Evolutionary conservation across 2,113 vertebrate species (phyloP).

Genomic region (Cyanocitta stelleri): DNA sequence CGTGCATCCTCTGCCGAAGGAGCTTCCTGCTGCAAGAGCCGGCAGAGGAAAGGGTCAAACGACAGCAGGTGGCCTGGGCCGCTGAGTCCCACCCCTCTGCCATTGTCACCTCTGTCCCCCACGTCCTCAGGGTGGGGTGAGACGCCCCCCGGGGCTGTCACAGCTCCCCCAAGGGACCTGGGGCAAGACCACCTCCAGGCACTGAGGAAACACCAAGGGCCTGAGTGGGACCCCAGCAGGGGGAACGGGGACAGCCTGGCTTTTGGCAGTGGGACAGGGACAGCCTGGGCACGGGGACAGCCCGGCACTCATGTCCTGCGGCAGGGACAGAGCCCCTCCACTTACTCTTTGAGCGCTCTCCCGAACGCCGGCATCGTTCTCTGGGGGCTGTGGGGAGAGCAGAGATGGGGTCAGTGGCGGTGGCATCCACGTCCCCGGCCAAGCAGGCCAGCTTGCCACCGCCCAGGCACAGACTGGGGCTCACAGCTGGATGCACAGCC

Average conservation of each 20-base stretch:
- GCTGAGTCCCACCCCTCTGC: neutral
- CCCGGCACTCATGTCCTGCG: neutral
- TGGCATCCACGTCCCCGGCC: too few relatives aligned
- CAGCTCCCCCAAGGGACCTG: too few relatives aligned
- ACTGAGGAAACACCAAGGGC: accelerated
- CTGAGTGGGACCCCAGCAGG: too few relatives aligned
- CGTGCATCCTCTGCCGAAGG: neutral
- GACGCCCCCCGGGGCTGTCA: neutral
- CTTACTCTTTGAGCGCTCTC: neutral
- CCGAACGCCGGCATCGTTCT: neutral
- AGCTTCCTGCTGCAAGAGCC: neutral
- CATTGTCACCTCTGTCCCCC: neutral
- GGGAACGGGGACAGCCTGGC: neutral
- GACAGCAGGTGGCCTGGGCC: too few relatives aligned
- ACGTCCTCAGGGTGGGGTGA: too few relatives aligned
- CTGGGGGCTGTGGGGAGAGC: neutral
- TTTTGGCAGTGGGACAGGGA: neutral
- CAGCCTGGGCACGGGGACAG: too few relatives aligned
- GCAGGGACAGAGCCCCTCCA: neutral
- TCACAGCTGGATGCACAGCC: neutral
- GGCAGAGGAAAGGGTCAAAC: neutral
- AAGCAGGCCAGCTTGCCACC: too few relatives aligned
- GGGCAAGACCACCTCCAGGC: neutral
- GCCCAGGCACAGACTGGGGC: neutral
- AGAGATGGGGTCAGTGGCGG: neutral